Evolutionary conservation across 2,888 invertebrate species (phyloP), one percentile per base, ranked within the genome.

Genomic region (Trichogramma dendrolimi): DNA sequence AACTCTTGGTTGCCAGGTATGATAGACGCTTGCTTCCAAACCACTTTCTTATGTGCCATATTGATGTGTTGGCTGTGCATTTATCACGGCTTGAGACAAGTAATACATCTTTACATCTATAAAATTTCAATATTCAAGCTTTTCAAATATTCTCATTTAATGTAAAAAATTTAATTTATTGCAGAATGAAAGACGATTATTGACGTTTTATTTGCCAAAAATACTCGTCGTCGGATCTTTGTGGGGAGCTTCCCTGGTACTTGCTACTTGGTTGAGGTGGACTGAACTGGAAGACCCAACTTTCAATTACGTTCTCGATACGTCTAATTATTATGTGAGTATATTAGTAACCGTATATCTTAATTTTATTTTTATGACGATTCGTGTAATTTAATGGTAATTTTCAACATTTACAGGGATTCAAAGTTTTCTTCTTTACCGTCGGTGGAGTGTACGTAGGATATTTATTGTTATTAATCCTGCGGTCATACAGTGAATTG

Each of bases 1-100:
- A 90, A 93, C 72, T 92, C 94, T 11, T 91, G 93, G 87, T 81
- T 95, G 61, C 95, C 96, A 0, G 92, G 94, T n/a, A 88, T 96
- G 83, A 75, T 96, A 69, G 96, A 97, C 79, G 91, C 94, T 0
- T 76, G 95, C 51, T 87, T 94, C 69, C 96, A 97, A 81, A 91
- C 92, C 0, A 88, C 92, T 1, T 97, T 97, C 79, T 83, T 97
- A 0, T 90, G 90, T 68, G 88, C 89, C 5, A 83, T 98, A 62
- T 83, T 97, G 68, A 83, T 97, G 73, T 96, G 96, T 73, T 97
- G 97, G 96, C 84, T 98, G 11, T 94, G 94, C 69, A 88, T 95
- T 68, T 97, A 96, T 80, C 97, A 98, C 76, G 97, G 96, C 2
- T 82, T 97, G 44, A 83, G 97, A 75, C 94, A 94, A 87, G 94